A percentile compares a stretch with the other conserved stretches of the same genome.
Evolutionary conservation across 1,140 invertebrate species (phyloP).

Genomic region (Condylostylus longicornis): DNA sequence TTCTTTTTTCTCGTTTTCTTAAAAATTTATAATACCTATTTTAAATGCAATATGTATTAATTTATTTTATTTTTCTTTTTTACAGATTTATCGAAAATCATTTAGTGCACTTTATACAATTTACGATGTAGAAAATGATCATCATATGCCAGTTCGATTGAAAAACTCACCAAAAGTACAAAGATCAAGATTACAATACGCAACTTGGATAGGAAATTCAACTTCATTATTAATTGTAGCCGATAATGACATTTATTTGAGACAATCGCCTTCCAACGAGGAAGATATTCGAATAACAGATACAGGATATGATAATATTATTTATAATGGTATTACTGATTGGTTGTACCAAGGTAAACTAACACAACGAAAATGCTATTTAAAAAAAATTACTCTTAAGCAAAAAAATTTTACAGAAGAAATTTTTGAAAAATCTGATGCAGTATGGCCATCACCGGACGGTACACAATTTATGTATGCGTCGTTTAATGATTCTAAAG

Average conservation of each 20-base stretch:
- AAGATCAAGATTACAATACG: constrained; percentile 55
- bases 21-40: too few species aligned
- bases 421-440: constrained; percentile 54
- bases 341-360: constrained; percentile 88
- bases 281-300: constrained; percentile 52
- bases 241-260: constrained; percentile 77
- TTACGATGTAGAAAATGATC: constrained; percentile 72
- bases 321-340: constrained; percentile 85
- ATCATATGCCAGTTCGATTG: constrained; percentile 61
- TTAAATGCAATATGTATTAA: too few species aligned
- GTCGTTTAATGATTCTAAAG: constrained; percentile 72
- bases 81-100: constrained; percentile 63
- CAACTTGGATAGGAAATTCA: constrained; percentile 59
- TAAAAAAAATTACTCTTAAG: background rate
- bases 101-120: constrained; percentile 70
- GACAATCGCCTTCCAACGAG: constrained; percentile 47
- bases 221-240: constrained; percentile 54
- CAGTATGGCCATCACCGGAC: constrained; percentile 69
- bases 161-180: constrained; percentile 49
- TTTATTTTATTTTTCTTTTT: constrained; percentile 18
- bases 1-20: too few species aligned
- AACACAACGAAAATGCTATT: background rate
- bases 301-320: constrained; percentile 51
- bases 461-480: constrained; percentile 70
- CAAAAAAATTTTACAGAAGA: constrained; percentile 43